Evolutionary conservation across 2,113 vertebrate species (phyloP), one percentile per base, ranked within the genome.

Genomic region (Sorex fumeus): DNA sequence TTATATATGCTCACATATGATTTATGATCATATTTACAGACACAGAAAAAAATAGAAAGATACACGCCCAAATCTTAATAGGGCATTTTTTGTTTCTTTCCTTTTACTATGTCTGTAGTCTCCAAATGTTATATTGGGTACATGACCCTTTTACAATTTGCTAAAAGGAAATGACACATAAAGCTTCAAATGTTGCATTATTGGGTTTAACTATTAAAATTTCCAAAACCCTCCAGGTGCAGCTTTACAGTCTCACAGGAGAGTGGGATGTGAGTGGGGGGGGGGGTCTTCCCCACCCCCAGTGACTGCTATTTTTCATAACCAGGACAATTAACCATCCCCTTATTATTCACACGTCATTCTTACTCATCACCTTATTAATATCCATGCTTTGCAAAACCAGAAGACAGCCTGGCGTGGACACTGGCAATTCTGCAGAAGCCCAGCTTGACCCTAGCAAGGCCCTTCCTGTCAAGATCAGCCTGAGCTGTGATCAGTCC

Each of bases 271-370:
- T 28, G 32, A 30, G 66, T 12, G 8, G 34, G 45, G 67, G 66
- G 57, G 40, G n/a, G n/a, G n/a, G n/a, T n/a, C n/a, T 43, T 75
- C 64, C 71, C 79, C 50, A 91, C 89, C 88, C 79, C 30, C 81
- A 85, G 86, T 75, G 90, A 95, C 94, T 95, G 92, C 95, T 92
- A 91, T 94, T 96, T 95, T 95, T 97, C 96, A 96, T 96, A 96
- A 95, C 93, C 94, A 91, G 95, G 91, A 97, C 95, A 96, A 97
- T 97, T 96, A 97, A 96, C 95, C 84, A 95, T 91, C 84, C 91
- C 89, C 95, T 96, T 97, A 95, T 97, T 96, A 97, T 96, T 94
- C 96, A 96, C 96, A 97, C 62, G 82, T 97, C 96, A 95, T 96
- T 94, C 95, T 85, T 96, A 93, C 96, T 96, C 96, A 96, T 96